These are phyloP conservation scores for Loripinus fragilis DNA, from an alignment of 2,888 invertebrate genomes.

Conservation along the genomic window DNA sequence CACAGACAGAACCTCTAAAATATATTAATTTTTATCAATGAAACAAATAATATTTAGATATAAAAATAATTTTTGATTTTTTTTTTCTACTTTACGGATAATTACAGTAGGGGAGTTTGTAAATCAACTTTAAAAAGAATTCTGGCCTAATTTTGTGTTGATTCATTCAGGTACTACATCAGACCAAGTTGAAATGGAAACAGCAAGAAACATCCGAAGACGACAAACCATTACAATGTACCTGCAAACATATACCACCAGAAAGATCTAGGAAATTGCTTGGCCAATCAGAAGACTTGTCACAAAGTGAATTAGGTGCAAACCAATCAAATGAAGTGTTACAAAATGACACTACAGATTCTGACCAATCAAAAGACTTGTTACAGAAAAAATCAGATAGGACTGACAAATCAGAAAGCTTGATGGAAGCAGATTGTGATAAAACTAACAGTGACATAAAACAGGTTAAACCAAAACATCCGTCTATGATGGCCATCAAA, in stretches of 20 bases:
- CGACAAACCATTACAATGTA: slow-evolving; percentile 4
- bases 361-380: slow-evolving; percentile 6
- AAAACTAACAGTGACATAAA: background rate
- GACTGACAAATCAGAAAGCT: slow-evolving; percentile 27
- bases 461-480: background rate
- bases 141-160: too few relatives aligned
- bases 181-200: background rate
- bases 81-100: too few relatives aligned
- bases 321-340: background rate
- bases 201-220: background rate
- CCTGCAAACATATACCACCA: slow-evolving; percentile 28
- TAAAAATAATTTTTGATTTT: too few relatives aligned
- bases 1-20: too few relatives aligned
- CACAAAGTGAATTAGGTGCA: background rate
- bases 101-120: too few relatives aligned
- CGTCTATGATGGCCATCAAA: background rate
- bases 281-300: slow-evolving; percentile 12
- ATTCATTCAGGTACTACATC: background rate
- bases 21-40: too few relatives aligned
- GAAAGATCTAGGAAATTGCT: background rate
- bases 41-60: too few relatives aligned
- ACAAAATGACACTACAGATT: background rate
- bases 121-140: too few relatives aligned
- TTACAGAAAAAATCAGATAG: background rate
- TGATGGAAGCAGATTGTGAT: slow-evolving; percentile 2